Percentiles rank a stretch among this genome's conserved stretches.
Conservation (phyloP, 2,113 vertebrate species). For the Brachyhypopomus gauderio region DNA sequence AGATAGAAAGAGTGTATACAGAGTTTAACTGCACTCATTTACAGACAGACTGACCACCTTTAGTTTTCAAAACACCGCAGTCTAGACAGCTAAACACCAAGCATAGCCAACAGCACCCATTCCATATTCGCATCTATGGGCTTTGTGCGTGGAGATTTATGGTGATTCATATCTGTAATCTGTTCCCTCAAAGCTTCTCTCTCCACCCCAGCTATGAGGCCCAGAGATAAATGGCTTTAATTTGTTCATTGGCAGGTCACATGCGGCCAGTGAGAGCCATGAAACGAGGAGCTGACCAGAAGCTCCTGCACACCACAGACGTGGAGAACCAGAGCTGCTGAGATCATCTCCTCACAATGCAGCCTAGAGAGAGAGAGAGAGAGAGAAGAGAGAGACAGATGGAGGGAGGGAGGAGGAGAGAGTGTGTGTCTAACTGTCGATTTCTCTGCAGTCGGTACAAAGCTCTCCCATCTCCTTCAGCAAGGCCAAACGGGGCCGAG, state of each 20-base stretch:
- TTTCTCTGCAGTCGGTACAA: conserved; percentile 50
- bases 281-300: conserved; percentile 1
- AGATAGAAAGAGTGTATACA: background rate
- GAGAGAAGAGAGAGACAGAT: too few relatives aligned
- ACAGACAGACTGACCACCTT: conserved; percentile 35
- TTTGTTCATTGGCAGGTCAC: conserved; percentile 55
- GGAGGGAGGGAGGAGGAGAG: too few relatives aligned
- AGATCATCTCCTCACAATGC: too few relatives aligned
- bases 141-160: conserved; percentile 48
- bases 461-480: conserved; percentile 16
- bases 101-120: conserved; percentile 34
- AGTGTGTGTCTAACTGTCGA: conserved; percentile 43
- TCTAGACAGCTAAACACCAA: conserved; percentile 29
- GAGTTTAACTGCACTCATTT: conserved; percentile 32
- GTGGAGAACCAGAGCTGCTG: background rate
- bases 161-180: conserved; percentile 59
- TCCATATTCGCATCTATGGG: conserved; percentile 51
- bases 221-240: conserved; percentile 60
- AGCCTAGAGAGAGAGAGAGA: too few relatives aligned
- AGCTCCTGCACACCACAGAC: conserved; percentile 45
- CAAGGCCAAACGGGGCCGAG: conserved; percentile 6
- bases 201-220: conserved; percentile 51
- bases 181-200: conserved; percentile 44
- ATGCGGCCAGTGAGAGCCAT: conserved; percentile 13
- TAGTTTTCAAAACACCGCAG: conserved; percentile 40